These are phyloP conservation scores for Galerucella nymphaeae DNA, from an alignment of 2,888 invertebrate species.

Conservation along the genomic window DNA sequence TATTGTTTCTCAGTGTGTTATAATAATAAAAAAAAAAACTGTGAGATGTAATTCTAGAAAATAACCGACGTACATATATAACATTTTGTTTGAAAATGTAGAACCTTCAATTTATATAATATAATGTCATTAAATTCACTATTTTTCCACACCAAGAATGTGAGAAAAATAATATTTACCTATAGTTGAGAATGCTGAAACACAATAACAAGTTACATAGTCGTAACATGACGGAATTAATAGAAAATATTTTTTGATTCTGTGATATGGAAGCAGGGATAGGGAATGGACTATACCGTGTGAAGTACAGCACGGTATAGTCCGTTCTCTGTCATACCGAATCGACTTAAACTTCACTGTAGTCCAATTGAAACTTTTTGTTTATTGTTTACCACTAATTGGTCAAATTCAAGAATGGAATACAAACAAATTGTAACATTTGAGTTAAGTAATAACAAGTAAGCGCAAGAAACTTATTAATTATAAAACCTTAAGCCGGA, in stretches of 20 bases:
- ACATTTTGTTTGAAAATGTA: not conserved
- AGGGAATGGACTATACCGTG: too few species aligned
- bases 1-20: too few species aligned
- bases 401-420: not conserved
- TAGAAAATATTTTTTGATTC: too few species aligned
- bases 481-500: not conserved
- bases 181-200: too few species aligned
- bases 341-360: too few species aligned
- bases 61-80: too few species aligned
- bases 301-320: too few species aligned
- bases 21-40: too few species aligned
- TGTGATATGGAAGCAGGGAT: too few species aligned
- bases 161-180: not conserved
- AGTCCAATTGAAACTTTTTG: too few species aligned
- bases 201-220: not conserved
- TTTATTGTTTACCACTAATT: not conserved
- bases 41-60: too few species aligned
- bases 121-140: constrained; percentile 8
- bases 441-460: not conserved
- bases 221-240: not conserved
- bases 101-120: not conserved
- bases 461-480: not conserved
- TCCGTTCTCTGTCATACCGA: too few species aligned
- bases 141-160: constrained; percentile 9
- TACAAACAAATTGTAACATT: not conserved